Base-by-base conservation (phyloP, 1,140 invertebrate species). In the Drosophila equinoxialis region DNA sequence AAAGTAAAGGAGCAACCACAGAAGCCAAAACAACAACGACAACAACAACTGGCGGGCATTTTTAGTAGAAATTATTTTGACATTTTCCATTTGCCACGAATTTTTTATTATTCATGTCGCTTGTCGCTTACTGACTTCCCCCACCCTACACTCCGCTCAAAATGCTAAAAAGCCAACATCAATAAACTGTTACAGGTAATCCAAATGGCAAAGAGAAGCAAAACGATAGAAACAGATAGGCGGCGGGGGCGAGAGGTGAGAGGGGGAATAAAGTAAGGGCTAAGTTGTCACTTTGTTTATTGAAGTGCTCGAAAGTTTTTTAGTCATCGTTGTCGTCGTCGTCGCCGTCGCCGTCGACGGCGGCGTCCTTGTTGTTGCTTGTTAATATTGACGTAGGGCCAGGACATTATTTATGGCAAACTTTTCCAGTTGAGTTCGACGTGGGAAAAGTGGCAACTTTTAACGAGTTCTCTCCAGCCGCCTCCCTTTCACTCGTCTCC, bases 381-480 rank as follows among this genome's bases (percentile, higher is more conserved):
- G 83, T 89, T 87, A 87, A 87, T 87, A 87, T 89, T 74, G 84
- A 87, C 45, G 84, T 68, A 72, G 73, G 39, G 17, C 68, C 45
- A 51, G 45, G 45, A 74, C 77, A 87, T 89, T 87, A 87, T 87
- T 87, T 87, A 87, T 87, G 73, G 72, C 73, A 74, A 87, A 87
- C 79, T 89, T 87, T 69, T 70, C 71, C 65, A 51, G 26, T 65
- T 77, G 65, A 65, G 55, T 39, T 39, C 33, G 66, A 48, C 51
- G 60, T 51, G 60, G 45, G 51, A 57, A 55, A 61, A 74, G 67
- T 60, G 62, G 57, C 37, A 77, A 77, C 84, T 87, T 87, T 87
- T 83, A 87, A 87, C 83, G 79, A 87, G 83, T 83, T 83, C 66
- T 58, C 72, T 55, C 33, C 35, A 72, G 74, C 45, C 65, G 55